Base-by-base conservation (phyloP, 2,797 vertebrate species). In the Sebastes oblongus region DNA sequence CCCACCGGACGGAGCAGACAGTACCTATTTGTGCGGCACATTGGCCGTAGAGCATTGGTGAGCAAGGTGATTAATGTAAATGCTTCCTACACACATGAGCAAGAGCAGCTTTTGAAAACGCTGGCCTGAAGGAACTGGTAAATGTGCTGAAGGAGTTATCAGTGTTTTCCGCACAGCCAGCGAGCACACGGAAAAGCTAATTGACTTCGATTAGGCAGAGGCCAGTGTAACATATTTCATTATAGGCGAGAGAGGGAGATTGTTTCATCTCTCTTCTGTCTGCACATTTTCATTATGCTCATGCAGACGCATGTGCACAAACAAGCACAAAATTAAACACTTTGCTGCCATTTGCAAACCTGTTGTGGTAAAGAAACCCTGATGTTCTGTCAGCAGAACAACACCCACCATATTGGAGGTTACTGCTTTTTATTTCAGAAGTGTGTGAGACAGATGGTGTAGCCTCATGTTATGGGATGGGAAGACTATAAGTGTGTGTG, bases 131-230 rank as follows among this genome's bases (percentile, higher is more conserved):
- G 62, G 65, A 76, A 64, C 25, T 20, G 58, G 25, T 62, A 50
- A 88, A 90, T 83, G 74, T 86, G 68, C 81, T 60, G 60, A 75
- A 65, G 75, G 89, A 89, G 66, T 92, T 89, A 84, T 88, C 82
- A 65, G 66, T 54, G 71, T 71, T 85, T 81, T 69, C 78, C 12
- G 12, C 69, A 60, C 75, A 75, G 74, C 83, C 66, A 59, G 68
- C 1, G 18, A 64, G 22, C 80, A 62, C 75, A 70, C 66, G 61
- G 36, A 60, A 81, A 71, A 81, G 59, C 56, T 89, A 91, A 91
- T 87, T 93, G 88, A 74, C 86, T 91, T 91, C 32, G 80, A 93
- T 93, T 92, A 89, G 83, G 56, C 67, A 58, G 80, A 74, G 76
- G 76, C 74, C 81, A 39, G 60, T 82, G 78, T 76, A 90, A 86